A percentile compares a stretch with the other conserved stretches of the same genome.
Conservation (phyloP, 2,888 invertebrate genomes). For the Plusia festucae region DNA sequence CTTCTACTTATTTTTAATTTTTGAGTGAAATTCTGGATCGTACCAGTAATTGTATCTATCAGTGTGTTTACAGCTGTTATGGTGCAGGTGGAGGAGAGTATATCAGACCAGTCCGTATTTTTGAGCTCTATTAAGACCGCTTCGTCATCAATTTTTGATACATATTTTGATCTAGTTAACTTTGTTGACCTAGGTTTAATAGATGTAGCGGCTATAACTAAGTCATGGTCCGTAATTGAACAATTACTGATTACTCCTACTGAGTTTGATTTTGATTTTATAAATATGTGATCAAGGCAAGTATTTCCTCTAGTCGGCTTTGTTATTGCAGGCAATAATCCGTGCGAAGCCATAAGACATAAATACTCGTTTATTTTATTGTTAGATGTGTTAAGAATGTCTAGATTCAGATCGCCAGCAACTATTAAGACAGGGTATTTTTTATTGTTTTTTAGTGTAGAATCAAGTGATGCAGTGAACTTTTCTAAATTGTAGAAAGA, state of each 20-base stretch:
- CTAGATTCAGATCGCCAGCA: neutral
- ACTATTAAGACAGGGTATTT: neutral
- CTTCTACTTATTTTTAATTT: no score
- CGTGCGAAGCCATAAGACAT: neutral
- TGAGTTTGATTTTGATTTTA: neutral
- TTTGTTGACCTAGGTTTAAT: neutral
- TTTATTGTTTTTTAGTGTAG: neutral
- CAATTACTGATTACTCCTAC: neutral
- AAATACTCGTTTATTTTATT: neutral
- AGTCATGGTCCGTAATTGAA: neutral
- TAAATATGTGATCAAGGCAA: neutral
- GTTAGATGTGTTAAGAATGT: neutral
- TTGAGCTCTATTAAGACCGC: neutral
- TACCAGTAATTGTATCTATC: no score
- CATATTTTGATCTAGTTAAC: neutral
- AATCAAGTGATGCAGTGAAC: neutral
- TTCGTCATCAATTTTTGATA: neutral
- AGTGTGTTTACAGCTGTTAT: neutral
- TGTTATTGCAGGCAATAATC: neutral
- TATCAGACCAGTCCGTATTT: neutral
- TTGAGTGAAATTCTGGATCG: no score
- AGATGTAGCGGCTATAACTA: neutral
- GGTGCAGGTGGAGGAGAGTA: neutral
- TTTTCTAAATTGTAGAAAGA: neutral
- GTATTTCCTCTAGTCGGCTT: neutral